Percentiles rank a stretch among this genome's conserved stretches.
phyloP scores from a whole-genome alignment of 2,797 vertebrate genomes.

The Arctocebus calabarensis region DNA sequence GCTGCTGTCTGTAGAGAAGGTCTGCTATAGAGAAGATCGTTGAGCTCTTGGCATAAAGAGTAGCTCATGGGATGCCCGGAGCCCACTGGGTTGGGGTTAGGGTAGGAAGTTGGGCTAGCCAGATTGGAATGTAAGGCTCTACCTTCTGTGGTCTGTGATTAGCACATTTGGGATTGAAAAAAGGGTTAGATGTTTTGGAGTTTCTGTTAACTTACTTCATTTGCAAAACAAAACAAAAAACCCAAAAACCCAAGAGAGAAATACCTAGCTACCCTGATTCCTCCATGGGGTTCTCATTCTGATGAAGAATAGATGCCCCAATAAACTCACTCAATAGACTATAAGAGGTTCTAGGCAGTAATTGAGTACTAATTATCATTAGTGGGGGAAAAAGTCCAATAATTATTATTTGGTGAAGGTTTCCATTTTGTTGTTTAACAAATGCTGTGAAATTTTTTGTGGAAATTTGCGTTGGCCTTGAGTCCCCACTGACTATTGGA shows the following conservation, averaged over 20 bases:
- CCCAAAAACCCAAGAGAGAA: not conserved
- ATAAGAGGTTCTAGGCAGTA: not conserved
- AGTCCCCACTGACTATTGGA: not conserved
- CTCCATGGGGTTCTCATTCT: not conserved
- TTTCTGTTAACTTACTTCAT: not conserved
- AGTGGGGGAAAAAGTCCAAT: not conserved
- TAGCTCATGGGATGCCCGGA: fast-evolving
- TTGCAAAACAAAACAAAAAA: not conserved
- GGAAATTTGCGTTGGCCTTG: not conserved
- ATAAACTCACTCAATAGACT: not conserved
- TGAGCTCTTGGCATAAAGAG: not conserved
- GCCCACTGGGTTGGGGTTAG: not conserved
- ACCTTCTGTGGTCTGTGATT: not conserved
- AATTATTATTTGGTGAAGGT: not conserved
- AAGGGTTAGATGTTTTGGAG: not conserved
- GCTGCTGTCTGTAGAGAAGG: not conserved
- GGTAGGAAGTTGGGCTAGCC: not conserved
- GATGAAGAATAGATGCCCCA: not conserved
- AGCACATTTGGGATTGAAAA: not conserved
- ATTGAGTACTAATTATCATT: not conserved
- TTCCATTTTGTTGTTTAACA: not conserved
- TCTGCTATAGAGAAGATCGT: slow-evolving; percentile 7
- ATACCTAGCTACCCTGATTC: not conserved
- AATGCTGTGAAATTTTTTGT: not conserved
- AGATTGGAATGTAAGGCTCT: not conserved